phyloP scores from a whole-genome alignment of 2,113 vertebrate genomes.

The Melanostigma gelatinosum region DNA sequence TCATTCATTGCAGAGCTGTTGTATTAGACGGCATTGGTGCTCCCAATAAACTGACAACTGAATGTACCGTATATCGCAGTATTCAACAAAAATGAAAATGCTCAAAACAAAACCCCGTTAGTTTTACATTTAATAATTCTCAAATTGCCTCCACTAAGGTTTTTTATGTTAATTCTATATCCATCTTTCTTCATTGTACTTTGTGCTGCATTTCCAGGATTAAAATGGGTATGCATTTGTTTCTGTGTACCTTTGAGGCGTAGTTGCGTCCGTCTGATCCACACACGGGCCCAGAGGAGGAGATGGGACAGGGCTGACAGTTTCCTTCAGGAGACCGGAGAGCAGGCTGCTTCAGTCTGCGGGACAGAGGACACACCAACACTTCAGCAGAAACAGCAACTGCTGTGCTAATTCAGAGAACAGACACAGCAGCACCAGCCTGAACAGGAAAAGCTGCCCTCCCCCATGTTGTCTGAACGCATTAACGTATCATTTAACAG shows the following conservation, averaged over 20 bases:
- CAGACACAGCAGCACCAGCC: slow-evolving; percentile 25
- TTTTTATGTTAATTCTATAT: background rate
- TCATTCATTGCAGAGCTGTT: background rate
- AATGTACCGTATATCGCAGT: background rate
- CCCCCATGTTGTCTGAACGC: slow-evolving; percentile 48
- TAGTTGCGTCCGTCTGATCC: slow-evolving; percentile 97
- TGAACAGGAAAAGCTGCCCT: slow-evolving; percentile 35
- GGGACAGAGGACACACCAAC: slow-evolving; percentile 32
- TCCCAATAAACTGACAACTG: background rate
- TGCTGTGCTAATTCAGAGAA: slow-evolving; percentile 36
- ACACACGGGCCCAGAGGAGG: slow-evolving; percentile 89
- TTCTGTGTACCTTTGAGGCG: slow-evolving; percentile 88
- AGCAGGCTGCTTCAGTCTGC: slow-evolving; percentile 91
- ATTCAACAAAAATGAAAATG: background rate
- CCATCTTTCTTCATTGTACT: background rate
- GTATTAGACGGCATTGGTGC: background rate
- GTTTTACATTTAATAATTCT: background rate
- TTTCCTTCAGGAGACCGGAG: slow-evolving; percentile 86
- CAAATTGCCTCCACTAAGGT: background rate
- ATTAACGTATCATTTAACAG: slow-evolving; percentile 67
- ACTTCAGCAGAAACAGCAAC: slow-evolving; percentile 44
- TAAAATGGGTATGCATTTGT: background rate
- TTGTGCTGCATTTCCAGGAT: background rate
- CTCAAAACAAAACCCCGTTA: background rate
- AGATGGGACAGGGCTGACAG: slow-evolving; percentile 92